Base-by-base conservation (phyloP, 2,113 vertebrate genomes). In the Erythrocercus mccallii region DNA sequence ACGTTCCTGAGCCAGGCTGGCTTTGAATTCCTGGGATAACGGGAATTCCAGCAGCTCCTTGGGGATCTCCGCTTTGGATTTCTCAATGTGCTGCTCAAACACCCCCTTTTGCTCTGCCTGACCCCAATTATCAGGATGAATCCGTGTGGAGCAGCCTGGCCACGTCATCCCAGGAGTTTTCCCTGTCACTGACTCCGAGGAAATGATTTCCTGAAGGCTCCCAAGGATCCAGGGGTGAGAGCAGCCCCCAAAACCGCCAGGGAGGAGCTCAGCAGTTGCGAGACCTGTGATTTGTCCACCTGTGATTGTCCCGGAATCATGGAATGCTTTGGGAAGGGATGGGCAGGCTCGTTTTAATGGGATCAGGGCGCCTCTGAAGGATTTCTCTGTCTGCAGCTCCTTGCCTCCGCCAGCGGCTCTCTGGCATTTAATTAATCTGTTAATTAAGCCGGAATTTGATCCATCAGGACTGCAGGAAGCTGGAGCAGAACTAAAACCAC, bases 111-210 rank as follows among this genome's bases (percentile, higher is more conserved):
- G 69, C 74, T 60, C 27, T 1, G 5, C 80, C 68, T 53, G 48
- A 77, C 68, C 70, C 74, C 20, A 33, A 69, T 90, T 69, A 17
- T 23, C 5, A 0, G 35, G 58, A 7, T 54, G 37, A 71, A 64
- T 48, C 64, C 1, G 0, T 4, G 35, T 23, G 42, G 42, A 77
- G 56, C 72, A 86, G 60, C 30, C 65, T 15, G 38, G 38, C 64
- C 73, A 9, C 19, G 0, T 6, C 6, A 7, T 27, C 61, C 48
- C 51, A 7, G 54, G 27, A 0, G 37, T 94, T 45, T 42, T 80
- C 22, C 31, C 14, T 33, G 2, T 3, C 4, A 0, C 2, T 25
- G 48, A 1, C 28, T 81, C n/a, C 11, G 5, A 30, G 38, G 51
- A 47, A 56, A 73, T 2, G n/a, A 1, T n/a, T 56, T 40, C 30